Base-by-base conservation (phyloP, 2,113 vertebrate species). In the Actinemys pallida region DNA sequence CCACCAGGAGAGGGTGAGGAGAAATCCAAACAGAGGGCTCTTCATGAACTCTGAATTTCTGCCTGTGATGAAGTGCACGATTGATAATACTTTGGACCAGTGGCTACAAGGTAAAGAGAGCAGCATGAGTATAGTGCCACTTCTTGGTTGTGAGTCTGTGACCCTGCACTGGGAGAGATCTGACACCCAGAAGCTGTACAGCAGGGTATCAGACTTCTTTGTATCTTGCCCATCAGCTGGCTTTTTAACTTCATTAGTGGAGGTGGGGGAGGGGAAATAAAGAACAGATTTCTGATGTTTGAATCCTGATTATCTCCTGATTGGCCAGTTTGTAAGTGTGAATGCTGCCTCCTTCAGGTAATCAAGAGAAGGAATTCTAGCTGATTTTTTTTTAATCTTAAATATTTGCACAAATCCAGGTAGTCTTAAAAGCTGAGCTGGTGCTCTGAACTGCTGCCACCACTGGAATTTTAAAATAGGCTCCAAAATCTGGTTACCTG, bases 1-100 rank as follows among this genome's bases (percentile, higher is more conserved):
- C 92, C 98, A 99, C 84, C 98, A 98, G 95, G 98, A 98, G 45
- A 97, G 98, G 47, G 97, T 98, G 92, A 93, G 96, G 91, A 98
- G 95, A 86, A 95, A 98, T 78, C 91, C 98, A n/a, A 97, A 92
- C 86, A 95, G 97, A 14, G 98, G 98, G 1, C 98, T 99, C 50
- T 98, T 99, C 88, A 99, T 99, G 97, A 99, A 98, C 95, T 99
- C 99, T 0, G 99, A 99, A 93, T 99, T 99, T 85, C 98, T 99
- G 86, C 99, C 99, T 0, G 98, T 99, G 85, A 99, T 99, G 98
- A 99, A 99, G 96, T 99, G 99, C 95, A 98, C 98, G 0, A 98
- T 99, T 1, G 99, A 99, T 87, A 98, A 98, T 4, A 94, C 98
- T 2, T 97, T 99, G 97, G 99, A 99, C 96, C 96, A 96, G 93